Evolutionary conservation across 2,888 invertebrate species (phyloP).

Genomic region (Hypsopygia costalis): DNA sequence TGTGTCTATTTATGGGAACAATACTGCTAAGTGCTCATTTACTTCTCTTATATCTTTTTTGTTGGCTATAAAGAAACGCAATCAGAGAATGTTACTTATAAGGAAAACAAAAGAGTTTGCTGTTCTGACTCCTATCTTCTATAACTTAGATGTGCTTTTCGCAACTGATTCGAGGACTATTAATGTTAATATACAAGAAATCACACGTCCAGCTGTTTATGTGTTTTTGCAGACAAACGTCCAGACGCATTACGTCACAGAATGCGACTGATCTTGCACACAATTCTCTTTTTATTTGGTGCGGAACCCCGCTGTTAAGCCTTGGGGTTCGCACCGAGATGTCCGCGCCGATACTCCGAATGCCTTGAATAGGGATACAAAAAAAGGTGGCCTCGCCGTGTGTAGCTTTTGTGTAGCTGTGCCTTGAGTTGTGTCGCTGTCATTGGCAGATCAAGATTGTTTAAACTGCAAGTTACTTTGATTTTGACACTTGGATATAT

Average conservation of each 20-base stretch:
- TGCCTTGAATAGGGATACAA: conserved; percentile 45
- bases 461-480: conserved; percentile 5
- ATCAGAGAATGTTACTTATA: too few relatives aligned
- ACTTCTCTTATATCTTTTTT: too few relatives aligned
- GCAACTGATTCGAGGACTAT: too few relatives aligned
- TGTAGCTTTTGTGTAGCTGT: conserved; percentile 15
- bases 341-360: conserved; percentile 43
- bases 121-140: too few relatives aligned
- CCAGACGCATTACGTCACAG: conserved; percentile 60
- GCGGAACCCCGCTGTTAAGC: conserved; percentile 58
- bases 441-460: conserved; percentile 11
- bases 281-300: conserved; percentile 44
- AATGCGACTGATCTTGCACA: conserved; percentile 34
- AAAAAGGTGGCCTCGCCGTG: conserved; percentile 21
- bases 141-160: too few relatives aligned
- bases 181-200: conserved; percentile 21
- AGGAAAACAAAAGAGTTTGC: too few relatives aligned
- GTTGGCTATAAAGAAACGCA: too few relatives aligned
- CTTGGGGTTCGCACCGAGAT: conserved; percentile 52
- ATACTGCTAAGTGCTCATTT: background rate
- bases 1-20: conserved; percentile 25
- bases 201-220: conserved; percentile 33
- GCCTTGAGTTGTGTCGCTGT: conserved; percentile 18
- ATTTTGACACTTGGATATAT: conserved; percentile 3
- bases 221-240: conserved; percentile 39